Evolutionary conservation across 2,888 invertebrate genomes (phyloP), one percentile per base, ranked within the genome.

Genomic region (Cryptocephalus moraei): DNA sequence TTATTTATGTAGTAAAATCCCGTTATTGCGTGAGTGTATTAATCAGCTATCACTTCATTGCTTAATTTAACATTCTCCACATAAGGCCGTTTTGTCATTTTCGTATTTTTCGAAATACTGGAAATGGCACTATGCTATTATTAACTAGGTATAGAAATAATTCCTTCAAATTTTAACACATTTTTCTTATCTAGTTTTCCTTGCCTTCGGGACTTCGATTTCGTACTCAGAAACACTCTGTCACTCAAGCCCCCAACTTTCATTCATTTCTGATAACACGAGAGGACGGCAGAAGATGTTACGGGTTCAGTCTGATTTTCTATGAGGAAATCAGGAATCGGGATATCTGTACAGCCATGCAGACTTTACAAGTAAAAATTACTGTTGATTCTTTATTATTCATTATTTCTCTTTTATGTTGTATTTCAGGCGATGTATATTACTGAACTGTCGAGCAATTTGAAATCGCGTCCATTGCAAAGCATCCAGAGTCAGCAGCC

Each of bases 211-310:
- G 97, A 39, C 74, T 99, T 45, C 84, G 88, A 63, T 96, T 99
- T 74, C 84, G 91, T 55, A 96, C 95, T 9, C 94, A 96, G 69
- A 92, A 91, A 70, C 91, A 94, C 71, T 77, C 79, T 40, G 73
- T 81, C 47, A 79, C 80, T 49, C 75, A 82, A 65, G 86, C 89
- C 60, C 88, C 94, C 9, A 81, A 79, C 64, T 94, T 96, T 71
- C 99, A 99, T 73, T 91, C 95, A 42, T 99, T 97, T 76, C 84
- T 97, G 47, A 91, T 97, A 52, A 97, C 97, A 10, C 80, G 90
- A 60, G 96, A 97, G 75, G 95, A 99, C 80, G 97, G 96, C 46
- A 86, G 87, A 56, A 78, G 95, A 58, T 86, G 87, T 57, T 94
- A 92, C 75, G 99, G 99, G 50, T 93, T 92, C 64, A 91, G 91